Percentiles rank a stretch among this genome's conserved stretches.
phyloP scores from a whole-genome alignment of 2,113 vertebrate genomes.

The Ophiodon elongatus region DNA sequence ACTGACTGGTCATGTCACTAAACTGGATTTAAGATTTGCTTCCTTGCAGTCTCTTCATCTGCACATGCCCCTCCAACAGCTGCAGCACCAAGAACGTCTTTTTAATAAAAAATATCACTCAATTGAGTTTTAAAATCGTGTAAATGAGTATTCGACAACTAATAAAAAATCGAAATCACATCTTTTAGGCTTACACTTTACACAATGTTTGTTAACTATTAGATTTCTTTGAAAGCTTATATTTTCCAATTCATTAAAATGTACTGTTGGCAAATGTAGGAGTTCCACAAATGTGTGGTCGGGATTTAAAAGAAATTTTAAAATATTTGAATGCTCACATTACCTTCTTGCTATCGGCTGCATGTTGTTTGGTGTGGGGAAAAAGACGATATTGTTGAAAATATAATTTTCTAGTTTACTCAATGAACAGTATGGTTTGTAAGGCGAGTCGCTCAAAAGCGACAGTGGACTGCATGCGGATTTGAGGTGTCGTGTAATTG shows the following conservation, averaged over 20 bases:
- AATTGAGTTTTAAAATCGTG: background rate
- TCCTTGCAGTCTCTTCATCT: background rate
- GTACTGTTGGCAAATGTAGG: background rate
- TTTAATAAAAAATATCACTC: background rate
- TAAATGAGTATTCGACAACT: background rate
- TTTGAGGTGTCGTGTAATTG: constrained; percentile 21
- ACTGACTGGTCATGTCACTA: no score
- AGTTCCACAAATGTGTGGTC: background rate
- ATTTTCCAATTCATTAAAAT: background rate
- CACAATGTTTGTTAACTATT: background rate
- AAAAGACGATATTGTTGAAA: background rate
- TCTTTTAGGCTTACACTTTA: background rate
- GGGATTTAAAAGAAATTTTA: no score
- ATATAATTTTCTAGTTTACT: background rate
- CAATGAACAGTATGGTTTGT: background rate
- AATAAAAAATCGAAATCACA: background rate
- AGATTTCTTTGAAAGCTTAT: background rate
- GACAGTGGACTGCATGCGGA: background rate
- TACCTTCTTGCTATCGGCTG: background rate
- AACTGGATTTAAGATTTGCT: background rate
- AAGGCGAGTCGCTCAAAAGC: background rate
- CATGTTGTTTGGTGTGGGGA: background rate
- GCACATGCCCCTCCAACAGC: background rate
- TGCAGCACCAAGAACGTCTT: background rate
- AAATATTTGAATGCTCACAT: background rate